Conservation (phyloP, 1,140 invertebrate species). For the Holcopasites calliopsidis region DNA sequence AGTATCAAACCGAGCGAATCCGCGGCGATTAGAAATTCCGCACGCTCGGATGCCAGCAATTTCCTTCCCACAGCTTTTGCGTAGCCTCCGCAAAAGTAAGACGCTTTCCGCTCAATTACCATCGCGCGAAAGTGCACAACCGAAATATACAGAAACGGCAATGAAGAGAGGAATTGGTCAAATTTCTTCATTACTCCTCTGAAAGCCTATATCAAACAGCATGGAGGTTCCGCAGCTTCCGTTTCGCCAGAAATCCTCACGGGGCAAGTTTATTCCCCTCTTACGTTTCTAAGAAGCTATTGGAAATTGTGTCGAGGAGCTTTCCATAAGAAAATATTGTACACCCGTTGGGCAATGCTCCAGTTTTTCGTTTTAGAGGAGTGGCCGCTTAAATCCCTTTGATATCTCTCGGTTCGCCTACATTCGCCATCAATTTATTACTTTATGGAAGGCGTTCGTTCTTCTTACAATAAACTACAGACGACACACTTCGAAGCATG, state of each 20-base stretch:
- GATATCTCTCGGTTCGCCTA: constrained; percentile 2
- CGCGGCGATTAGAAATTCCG: constrained; percentile 50
- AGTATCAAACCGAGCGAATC: constrained; percentile 41
- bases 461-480: no score
- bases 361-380: background rate
- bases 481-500: no score
- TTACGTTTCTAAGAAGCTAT: background rate
- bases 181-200: background rate
- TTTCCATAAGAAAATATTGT: background rate
- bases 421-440: background rate
- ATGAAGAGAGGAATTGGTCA: background rate
- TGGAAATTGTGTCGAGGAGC: constrained; percentile 4
- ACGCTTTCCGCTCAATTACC: constrained; percentile 53
- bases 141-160: background rate
- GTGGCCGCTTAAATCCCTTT: background rate
- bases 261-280: background rate
- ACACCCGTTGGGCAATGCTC: background rate
- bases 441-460: no score
- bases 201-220: no score
- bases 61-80: constrained; percentile 31
- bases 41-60: constrained; percentile 24
- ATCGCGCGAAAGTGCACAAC: constrained; percentile 37
- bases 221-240: background rate
- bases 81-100: constrained; percentile 11
- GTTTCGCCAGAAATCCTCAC: background rate